Conservation (phyloP, 2,888 invertebrate species). For the Perizoma affinitatum region DNA sequence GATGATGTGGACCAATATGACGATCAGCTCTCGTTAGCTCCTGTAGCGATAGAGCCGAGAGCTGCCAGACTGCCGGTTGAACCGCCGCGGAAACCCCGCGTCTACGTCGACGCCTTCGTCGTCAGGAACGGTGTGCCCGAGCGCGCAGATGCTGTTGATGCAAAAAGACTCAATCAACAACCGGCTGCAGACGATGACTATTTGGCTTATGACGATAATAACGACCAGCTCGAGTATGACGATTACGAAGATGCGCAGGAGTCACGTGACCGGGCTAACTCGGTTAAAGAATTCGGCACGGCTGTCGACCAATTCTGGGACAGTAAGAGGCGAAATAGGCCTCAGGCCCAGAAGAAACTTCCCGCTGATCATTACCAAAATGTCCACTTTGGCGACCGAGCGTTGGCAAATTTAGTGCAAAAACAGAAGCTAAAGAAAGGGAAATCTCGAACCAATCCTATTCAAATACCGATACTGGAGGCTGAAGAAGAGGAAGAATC, state of each 20-base stretch:
- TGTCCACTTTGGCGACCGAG: constrained; percentile 75
- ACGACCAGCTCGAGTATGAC: constrained; percentile 55
- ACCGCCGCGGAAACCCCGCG: constrained; percentile 64
- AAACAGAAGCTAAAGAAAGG: constrained; percentile 57
- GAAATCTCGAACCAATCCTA: constrained; percentile 51
- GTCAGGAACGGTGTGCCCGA: constrained; percentile 72
- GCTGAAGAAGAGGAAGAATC: constrained; percentile 62
- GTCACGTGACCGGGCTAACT: constrained; percentile 62
- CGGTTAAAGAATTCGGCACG: constrained; percentile 65
- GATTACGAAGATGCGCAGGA: constrained; percentile 76
- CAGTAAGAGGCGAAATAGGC: constrained; percentile 54
- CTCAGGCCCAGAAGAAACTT: constrained; percentile 41
- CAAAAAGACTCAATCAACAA: constrained; percentile 50
- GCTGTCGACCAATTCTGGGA: constrained; percentile 78
- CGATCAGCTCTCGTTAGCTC: constrained; percentile 5
- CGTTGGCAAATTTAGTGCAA: constrained; percentile 52
- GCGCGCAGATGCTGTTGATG: constrained; percentile 69
- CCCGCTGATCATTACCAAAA: constrained; percentile 66
- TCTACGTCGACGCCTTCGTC: constrained; percentile 77
- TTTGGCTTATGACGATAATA: constrained; percentile 60
- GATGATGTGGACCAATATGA: constrained; percentile 20
- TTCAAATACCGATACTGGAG: constrained; percentile 53
- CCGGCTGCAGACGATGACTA: constrained; percentile 60
- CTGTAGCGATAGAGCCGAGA: constrained; percentile 60
- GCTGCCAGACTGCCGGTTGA: constrained; percentile 67